Conservation (phyloP, 2,888 invertebrate species). For the Dexiosoma caninum region DNA sequence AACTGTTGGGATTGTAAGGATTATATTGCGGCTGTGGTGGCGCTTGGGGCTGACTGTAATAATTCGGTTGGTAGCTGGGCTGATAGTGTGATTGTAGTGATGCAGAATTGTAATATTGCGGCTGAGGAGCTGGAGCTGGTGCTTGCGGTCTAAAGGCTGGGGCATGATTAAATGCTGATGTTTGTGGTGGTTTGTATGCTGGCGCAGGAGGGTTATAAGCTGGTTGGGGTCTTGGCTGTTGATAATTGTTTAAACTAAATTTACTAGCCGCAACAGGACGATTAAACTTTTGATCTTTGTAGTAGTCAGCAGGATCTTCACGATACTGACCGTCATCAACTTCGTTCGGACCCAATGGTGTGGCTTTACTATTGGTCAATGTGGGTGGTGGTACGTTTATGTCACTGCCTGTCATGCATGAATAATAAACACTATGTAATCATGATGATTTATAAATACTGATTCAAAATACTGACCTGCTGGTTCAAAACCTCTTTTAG, state of each 20-base stretch:
- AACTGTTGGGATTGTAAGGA: conserved; percentile 76
- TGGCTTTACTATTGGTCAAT: conserved; percentile 79
- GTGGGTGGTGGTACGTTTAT: conserved; percentile 92
- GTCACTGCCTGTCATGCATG: conserved; percentile 78
- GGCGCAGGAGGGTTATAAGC: conserved; percentile 64
- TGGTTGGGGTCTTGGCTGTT: conserved; percentile 67
- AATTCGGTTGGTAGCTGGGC: conserved; percentile 73
- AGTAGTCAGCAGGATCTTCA: conserved; percentile 89
- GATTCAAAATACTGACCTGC: too few species aligned
- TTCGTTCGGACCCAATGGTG: conserved; percentile 80
- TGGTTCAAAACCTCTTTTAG: conserved; percentile 88
- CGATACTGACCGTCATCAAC: conserved; percentile 92
- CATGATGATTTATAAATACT: too few species aligned
- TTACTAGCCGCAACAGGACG: conserved; percentile 76
- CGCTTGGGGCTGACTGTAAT: conserved; percentile 68
- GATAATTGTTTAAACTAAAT: conserved; percentile 73
- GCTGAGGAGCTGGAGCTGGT: conserved; percentile 63
- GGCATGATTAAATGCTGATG: conserved; percentile 57
- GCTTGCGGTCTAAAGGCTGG: conserved; percentile 63
- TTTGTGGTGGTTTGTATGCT: conserved; percentile 54
- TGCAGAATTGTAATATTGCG: conserved; percentile 65
- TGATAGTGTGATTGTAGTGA: conserved; percentile 72
- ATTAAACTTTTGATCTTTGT: conserved; percentile 82
- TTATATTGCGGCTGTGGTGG: conserved; percentile 74
- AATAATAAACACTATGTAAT: too few species aligned